These are phyloP conservation scores for Dysdera silvatica DNA, from an alignment of 1,140 invertebrate species.

Conservation along the genomic window DNA sequence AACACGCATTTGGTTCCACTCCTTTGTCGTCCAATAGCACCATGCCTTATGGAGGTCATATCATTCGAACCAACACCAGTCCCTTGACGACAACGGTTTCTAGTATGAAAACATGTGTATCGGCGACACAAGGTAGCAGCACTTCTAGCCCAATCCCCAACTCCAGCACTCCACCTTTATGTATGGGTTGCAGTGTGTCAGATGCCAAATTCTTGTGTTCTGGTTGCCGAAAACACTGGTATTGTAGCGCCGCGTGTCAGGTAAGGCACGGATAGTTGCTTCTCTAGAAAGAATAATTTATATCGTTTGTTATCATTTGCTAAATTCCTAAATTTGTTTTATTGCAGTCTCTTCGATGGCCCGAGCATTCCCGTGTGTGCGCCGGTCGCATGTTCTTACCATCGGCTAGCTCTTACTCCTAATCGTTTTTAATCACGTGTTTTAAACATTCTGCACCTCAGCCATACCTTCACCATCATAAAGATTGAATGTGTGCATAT, in stretches of 20 bases:
- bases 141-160: no score
- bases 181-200: slow-evolving; percentile 11
- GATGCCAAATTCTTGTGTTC: slow-evolving; percentile 22
- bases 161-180: background rate
- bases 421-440: no score
- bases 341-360: slow-evolving; percentile 3
- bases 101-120: background rate
- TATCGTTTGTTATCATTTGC: background rate
- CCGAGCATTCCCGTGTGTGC: slow-evolving; percentile 5
- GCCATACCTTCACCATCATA: no score
- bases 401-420: no score
- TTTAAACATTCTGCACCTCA: no score
- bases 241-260: slow-evolving; percentile 22
- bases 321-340: background rate
- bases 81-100: background rate
- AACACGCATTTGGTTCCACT: background rate
- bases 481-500: no score
- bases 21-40: no score
- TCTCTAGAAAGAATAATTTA: background rate
- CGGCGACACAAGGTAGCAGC: no score
- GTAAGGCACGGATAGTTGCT: background rate
- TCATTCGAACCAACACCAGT: background rate
- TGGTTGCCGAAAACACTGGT: slow-evolving; percentile 17
- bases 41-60: background rate
- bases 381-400: background rate